phyloP scores from a whole-genome alignment of 2,797 vertebrate genomes.

The Protonibea diacanthus region DNA sequence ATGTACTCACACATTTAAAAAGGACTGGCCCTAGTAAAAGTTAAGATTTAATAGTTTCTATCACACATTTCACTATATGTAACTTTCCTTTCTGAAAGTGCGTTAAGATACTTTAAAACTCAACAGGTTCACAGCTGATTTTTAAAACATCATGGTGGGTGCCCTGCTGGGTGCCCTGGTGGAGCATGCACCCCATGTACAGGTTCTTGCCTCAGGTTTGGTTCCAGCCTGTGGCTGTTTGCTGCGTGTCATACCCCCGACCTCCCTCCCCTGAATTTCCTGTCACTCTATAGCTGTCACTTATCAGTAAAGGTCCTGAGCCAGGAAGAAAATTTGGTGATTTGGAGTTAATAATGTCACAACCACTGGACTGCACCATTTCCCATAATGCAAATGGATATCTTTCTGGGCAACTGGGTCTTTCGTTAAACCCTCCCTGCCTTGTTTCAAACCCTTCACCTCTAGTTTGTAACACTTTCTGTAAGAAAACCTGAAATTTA shows the following conservation, averaged over 20 bases:
- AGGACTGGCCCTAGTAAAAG: neutral
- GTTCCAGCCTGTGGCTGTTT: too few species aligned
- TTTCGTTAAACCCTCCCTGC: neutral
- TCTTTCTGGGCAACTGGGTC: neutral
- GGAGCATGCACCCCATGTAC: too few species aligned
- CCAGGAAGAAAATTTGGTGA: neutral
- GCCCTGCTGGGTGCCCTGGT: too few species aligned
- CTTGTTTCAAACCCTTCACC: neutral
- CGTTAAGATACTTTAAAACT: neutral
- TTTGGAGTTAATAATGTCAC: neutral
- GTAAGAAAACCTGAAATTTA: neutral
- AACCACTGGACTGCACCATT: neutral
- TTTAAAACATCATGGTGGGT: neutral
- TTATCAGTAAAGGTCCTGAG: too few species aligned
- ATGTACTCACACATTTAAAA: neutral
- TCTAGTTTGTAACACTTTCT: too few species aligned
- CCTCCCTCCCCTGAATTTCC: too few species aligned
- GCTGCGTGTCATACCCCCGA: too few species aligned
- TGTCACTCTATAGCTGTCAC: too few species aligned
- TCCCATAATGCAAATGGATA: neutral
- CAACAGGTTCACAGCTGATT: neutral
- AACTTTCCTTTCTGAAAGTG: neutral
- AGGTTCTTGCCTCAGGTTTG: too few species aligned
- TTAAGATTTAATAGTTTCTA: neutral
- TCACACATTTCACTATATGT: too few species aligned